A percentile compares a stretch with the other conserved stretches of the same genome.
These are phyloP conservation scores for Scaptodrosophila lebanonensis DNA, from an alignment of 1,140 invertebrate species.

Conservation along the genomic window DNA sequence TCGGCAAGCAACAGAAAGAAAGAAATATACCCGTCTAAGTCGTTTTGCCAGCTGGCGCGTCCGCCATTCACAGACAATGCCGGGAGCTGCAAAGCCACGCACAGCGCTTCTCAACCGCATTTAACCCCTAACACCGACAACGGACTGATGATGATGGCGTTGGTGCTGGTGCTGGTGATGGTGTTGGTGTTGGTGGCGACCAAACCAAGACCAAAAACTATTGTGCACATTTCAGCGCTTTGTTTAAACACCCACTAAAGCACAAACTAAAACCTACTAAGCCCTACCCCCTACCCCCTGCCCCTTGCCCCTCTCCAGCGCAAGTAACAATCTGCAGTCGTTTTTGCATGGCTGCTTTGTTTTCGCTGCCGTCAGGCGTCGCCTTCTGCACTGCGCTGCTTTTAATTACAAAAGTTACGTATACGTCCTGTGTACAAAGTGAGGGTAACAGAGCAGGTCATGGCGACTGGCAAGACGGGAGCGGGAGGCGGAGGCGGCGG, in stretches of 20 bases:
- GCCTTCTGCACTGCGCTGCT: conserved; percentile 56
- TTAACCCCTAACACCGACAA: conserved; percentile 29
- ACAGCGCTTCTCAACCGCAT: conserved; percentile 53
- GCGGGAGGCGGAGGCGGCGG: too few relatives aligned
- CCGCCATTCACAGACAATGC: conserved; percentile 35
- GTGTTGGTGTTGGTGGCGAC: conserved; percentile 25
- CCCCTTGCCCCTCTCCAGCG: conserved; percentile 21
- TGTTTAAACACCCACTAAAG: conserved; percentile 59
- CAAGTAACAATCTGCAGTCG: conserved; percentile 34
- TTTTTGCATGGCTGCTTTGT: conserved; percentile 61
- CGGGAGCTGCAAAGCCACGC: too few relatives aligned
- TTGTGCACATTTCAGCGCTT: conserved; percentile 54
- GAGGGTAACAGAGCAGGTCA: too few relatives aligned
- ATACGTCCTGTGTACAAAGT: conserved; percentile 46
- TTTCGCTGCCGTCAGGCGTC: conserved; percentile 20
- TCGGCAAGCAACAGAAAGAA: too few relatives aligned
- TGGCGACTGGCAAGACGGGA: too few relatives aligned
- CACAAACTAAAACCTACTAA: background rate
- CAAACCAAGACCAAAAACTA: conserved; percentile 47
- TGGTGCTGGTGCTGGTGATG: too few relatives aligned
- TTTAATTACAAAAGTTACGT: conserved; percentile 74
- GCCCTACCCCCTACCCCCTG: conserved; percentile 11
- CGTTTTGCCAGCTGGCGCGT: too few relatives aligned
- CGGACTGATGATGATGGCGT: background rate
- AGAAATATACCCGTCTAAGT: too few relatives aligned